These are phyloP conservation scores for Homarus americanus DNA, from an alignment of 1,140 invertebrate genomes.

Conservation along the genomic window DNA sequence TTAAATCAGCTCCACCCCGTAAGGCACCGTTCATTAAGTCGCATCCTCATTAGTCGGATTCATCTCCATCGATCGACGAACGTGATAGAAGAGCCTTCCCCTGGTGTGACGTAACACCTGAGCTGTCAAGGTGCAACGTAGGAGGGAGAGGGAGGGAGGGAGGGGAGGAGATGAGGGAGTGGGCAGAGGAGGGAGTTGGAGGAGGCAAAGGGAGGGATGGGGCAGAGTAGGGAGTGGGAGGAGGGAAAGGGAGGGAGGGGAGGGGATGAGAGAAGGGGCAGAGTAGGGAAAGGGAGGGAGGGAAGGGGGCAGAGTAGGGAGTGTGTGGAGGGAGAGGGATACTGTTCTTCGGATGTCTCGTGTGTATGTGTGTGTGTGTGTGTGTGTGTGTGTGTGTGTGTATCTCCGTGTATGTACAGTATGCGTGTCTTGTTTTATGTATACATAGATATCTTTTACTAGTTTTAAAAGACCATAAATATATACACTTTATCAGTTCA, in stretches of 20 bases:
- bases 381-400: background rate
- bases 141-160: background rate
- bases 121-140: too few relatives aligned
- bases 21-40: background rate
- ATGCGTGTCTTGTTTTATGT: background rate
- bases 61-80: background rate
- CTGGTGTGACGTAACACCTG: too few relatives aligned
- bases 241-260: background rate
- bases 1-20: background rate
- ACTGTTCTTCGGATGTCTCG: too few relatives aligned
- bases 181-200: background rate
- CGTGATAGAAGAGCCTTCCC: background rate
- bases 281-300: too few relatives aligned
- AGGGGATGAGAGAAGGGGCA: background rate
- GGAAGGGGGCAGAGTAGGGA: too few relatives aligned
- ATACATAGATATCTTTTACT: too few relatives aligned
- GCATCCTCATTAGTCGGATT: background rate
- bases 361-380: background rate
- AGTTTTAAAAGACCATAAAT: too few relatives aligned
- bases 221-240: too few relatives aligned
- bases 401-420: background rate
- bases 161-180: background rate
- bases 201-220: too few relatives aligned
- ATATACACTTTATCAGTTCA: too few relatives aligned
- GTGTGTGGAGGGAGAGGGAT: too few relatives aligned